These are phyloP conservation scores for Apodemia duryi DNA, from an alignment of 2,888 invertebrate species.

Conservation along the genomic window DNA sequence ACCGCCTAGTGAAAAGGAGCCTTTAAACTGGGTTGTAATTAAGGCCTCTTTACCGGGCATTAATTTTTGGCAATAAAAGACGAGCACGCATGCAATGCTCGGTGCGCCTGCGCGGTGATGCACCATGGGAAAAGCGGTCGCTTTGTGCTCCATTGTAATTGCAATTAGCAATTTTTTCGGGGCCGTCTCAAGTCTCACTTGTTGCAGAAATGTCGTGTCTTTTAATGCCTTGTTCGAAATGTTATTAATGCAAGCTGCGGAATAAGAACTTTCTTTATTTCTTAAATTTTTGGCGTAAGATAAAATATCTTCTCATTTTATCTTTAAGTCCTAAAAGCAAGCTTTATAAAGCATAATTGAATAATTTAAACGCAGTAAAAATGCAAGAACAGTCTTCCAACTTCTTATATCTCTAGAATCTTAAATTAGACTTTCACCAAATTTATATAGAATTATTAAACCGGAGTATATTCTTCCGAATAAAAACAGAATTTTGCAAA, in stretches of 20 bases:
- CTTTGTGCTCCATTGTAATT: constrained; percentile 73
- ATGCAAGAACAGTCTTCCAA: too few species aligned
- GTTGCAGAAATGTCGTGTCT: constrained; percentile 61
- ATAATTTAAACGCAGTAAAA: too few species aligned
- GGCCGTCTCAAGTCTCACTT: constrained; percentile 60
- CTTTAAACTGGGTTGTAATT: constrained; percentile 68
- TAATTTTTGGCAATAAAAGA: constrained; percentile 80
- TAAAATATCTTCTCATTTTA: neutral
- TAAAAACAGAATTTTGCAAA: too few species aligned
- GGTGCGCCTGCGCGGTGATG: constrained; percentile 64
- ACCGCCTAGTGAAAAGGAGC: constrained; percentile 4
- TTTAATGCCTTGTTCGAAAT: constrained; percentile 60
- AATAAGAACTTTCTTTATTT: constrained; percentile 17
- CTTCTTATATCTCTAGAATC: too few species aligned
- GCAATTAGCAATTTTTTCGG: constrained; percentile 71
- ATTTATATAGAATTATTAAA: too few species aligned
- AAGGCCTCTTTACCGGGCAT: constrained; percentile 75
- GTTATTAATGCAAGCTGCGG: constrained; percentile 39
- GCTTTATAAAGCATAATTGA: too few species aligned
- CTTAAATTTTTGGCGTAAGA: neutral
- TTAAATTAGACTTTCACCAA: too few species aligned
- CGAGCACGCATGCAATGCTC: constrained; percentile 69
- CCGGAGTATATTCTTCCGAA: too few species aligned
- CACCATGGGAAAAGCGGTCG: constrained; percentile 74
- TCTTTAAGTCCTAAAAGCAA: too few species aligned